Base-by-base conservation (phyloP, 1,140 invertebrate species). In the Acromyrmex heyeri region DNA sequence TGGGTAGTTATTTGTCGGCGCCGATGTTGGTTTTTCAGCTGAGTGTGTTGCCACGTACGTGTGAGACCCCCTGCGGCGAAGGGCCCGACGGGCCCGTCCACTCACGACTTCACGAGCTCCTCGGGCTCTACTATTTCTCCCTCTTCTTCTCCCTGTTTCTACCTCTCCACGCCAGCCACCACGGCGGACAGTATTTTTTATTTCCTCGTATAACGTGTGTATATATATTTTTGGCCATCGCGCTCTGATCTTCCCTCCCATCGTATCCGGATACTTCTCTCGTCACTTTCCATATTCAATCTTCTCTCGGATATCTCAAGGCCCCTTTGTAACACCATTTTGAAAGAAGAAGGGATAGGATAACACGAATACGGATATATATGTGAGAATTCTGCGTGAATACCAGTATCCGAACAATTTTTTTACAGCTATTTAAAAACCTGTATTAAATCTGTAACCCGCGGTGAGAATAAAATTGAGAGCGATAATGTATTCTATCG, bases 1-100 rank as follows among this genome's bases (percentile, higher is more conserved):
- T 93, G 94, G 93, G 94, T 94, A 93, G 94, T 95, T 95, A 95
- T 95, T 95, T 95, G 94, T 95, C 95, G 94, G 94, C 94, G 93
- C 93, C 93, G 94, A 94, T 95, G 94, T 95, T 95, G 94, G 94
- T 95, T 95, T 94, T 95, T 95, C 89, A 90, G 86, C 30, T 30
- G 88, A 82, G 76, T 94, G 93, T 94, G 93, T 94, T 91, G 86
- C 89, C 89, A 65, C 90, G 90, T 93, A 87, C 91, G 91, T 88
- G 91, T 91, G 91, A 90, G 92, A 93, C 93, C 94, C 93, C 94
- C 94, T 93, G 94, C 91, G 85, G 94, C 62, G 94, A 89, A 91
- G 85, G 93, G 91, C 93, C 90, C 94, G 94, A 91, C 91, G 92
- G 89, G 91, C 89, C 38, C 38, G 38, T 87, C 78, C 87, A 14